Conservation (phyloP, 2,888 invertebrate species). For the Amblyjoppa fuscipennis region DNA sequence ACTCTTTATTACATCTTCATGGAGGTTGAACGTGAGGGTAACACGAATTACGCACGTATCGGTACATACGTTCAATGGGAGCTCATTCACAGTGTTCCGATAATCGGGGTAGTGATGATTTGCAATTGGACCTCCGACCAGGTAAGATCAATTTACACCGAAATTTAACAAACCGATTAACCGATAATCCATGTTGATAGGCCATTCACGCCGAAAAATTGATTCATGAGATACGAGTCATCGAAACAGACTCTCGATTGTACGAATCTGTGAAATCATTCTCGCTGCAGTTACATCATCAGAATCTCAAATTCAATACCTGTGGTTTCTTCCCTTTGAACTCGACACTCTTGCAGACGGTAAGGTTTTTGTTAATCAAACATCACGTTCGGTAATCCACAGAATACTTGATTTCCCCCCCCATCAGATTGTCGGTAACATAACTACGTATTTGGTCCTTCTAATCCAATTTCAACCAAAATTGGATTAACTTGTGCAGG, state of each 20-base stretch:
- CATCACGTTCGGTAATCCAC: too few relatives aligned
- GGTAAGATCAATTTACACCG: constrained; percentile 13
- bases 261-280: constrained; percentile 71
- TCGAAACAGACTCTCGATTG: constrained; percentile 45
- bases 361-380: constrained; percentile 46
- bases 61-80: constrained; percentile 58
- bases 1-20: constrained; percentile 59
- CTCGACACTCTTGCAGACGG: constrained; percentile 77
- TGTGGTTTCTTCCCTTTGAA: constrained; percentile 77
- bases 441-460: constrained; percentile 74
- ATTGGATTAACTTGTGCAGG: not conserved
- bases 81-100: constrained; percentile 58
- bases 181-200: constrained; percentile 2
- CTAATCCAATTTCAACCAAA: constrained; percentile 74
- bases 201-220: constrained; percentile 49
- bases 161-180: not conserved
- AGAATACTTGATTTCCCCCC: not conserved
- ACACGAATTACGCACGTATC: constrained; percentile 37
- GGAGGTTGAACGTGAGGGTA: constrained; percentile 36
- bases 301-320: constrained; percentile 75
- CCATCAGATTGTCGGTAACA: constrained; percentile 70
- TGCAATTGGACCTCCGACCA: constrained; percentile 61
- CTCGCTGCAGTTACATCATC: constrained; percentile 76
- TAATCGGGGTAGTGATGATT: constrained; percentile 50
- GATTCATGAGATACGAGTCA: constrained; percentile 53